Percentiles rank a stretch among this genome's conserved stretches.
Conservation (phyloP, 2,797 vertebrate species). For the Graptemys geographica region DNA sequence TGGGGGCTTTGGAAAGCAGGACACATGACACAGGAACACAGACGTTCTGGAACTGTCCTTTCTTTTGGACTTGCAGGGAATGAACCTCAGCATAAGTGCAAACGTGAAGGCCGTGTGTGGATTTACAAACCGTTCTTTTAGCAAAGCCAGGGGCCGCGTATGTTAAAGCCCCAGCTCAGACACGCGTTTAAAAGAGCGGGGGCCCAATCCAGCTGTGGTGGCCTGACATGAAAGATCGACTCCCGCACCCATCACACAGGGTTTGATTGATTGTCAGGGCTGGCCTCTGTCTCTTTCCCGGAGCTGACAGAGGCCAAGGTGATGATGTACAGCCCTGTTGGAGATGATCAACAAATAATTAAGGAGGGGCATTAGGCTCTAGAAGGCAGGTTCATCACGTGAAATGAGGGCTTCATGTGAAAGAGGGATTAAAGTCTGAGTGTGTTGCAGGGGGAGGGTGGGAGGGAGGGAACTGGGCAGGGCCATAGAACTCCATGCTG, state of each 20-base stretch:
- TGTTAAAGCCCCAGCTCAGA: too few species aligned
- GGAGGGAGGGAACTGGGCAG: neutral
- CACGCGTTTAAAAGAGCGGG: too few species aligned
- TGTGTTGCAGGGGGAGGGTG: accelerated
- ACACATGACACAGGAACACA: neutral
- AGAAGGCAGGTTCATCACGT: neutral
- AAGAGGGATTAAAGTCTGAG: neutral
- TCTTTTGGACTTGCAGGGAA: neutral
- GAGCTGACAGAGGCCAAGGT: neutral
- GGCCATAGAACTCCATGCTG: neutral
- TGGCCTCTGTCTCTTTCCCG: neutral
- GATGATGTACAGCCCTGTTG: neutral
- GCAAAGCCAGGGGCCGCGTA: accelerated
- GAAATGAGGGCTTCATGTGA: neutral
- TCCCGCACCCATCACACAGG: neutral
- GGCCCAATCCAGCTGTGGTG: too few species aligned
- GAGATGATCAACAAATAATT: neutral
- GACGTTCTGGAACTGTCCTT: neutral
- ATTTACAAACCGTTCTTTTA: neutral
- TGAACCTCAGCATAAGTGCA: neutral
- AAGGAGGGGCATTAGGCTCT: neutral
- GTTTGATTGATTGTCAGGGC: neutral
- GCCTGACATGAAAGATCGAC: neutral
- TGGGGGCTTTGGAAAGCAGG: neutral
- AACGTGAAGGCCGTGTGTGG: neutral